Evolutionary conservation across 1,140 invertebrate species (phyloP).

Genomic region (Coenobita brevimanus): DNA sequence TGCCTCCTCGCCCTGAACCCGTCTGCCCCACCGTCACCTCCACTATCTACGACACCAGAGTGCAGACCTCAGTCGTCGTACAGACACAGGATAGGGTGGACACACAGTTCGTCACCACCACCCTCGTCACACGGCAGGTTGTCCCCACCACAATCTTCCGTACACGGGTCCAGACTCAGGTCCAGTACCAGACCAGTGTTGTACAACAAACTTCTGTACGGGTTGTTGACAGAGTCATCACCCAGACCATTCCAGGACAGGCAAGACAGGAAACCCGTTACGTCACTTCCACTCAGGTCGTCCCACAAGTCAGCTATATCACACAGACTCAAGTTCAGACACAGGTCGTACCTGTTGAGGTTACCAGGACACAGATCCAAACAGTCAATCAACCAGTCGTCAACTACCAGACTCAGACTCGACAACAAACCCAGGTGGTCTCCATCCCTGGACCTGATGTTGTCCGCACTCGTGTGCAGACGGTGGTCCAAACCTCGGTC

Average conservation of each 20-base stretch:
- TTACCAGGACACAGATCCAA: slow-evolving; percentile 37
- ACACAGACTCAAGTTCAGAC: slow-evolving; percentile 50
- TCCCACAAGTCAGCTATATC: slow-evolving; percentile 56
- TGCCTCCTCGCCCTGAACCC: background rate
- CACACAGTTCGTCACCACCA: slow-evolving; percentile 48
- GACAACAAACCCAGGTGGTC: slow-evolving; percentile 26
- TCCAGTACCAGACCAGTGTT: slow-evolving; percentile 54
- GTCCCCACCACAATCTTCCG: slow-evolving; percentile 44
- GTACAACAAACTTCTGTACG: slow-evolving; percentile 21
- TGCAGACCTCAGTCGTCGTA: slow-evolving; percentile 36
- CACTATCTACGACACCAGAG: background rate
- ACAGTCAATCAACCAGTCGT: slow-evolving; percentile 17
- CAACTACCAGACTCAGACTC: slow-evolving; percentile 33
- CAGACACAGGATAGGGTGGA: slow-evolving; percentile 33
- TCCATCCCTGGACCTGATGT: slow-evolving; percentile 38
- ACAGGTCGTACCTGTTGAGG: slow-evolving; percentile 53
- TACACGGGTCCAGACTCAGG: slow-evolving; percentile 46
- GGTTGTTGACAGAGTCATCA: slow-evolving; percentile 28
- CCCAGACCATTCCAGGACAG: slow-evolving; percentile 39
- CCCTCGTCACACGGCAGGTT: slow-evolving; percentile 42
- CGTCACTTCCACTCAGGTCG: slow-evolving; percentile 43
- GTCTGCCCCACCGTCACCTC: slow-evolving; percentile 34
- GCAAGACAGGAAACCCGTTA: slow-evolving; percentile 17
- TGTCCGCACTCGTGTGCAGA: slow-evolving; percentile 57
- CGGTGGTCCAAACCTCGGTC: slow-evolving; percentile 56